Base-by-base conservation (phyloP, 2,888 invertebrate genomes). In the Tillus elongatus region DNA sequence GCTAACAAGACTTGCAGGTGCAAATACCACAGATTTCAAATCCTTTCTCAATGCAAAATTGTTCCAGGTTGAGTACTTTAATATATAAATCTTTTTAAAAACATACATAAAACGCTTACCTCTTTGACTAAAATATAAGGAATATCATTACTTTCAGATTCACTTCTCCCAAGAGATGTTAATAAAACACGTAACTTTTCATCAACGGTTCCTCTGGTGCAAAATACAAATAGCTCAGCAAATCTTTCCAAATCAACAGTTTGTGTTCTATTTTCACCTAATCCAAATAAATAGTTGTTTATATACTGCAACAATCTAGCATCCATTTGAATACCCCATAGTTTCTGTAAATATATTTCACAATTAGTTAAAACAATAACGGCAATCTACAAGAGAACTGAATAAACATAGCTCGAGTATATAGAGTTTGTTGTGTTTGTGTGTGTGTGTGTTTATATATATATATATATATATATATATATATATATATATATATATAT, bases 281-380 rank as follows among this genome's bases (percentile, higher is more conserved):
- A 70, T 30, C 75, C 75, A 61, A 79, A 81, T 37, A 82, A 64
- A 58, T 75, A 82, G 59, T 80, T 80, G 14, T 74, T 73, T 16
- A 80, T 71, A 55, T 77, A 79, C 59, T 79, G 77, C 24, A 77
- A 73, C 34, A 81, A 60, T 3, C 79, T 68, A 1, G 75, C 72
- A 56, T 81, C 81, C 62, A 81, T 77, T 54, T 76, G 75, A 1
- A 73, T 71, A 27, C 78, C 77, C 81, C 81, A 82, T 57, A 74
- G 67, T 70, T 78, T 79, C 80, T 81, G 40, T 13, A 57, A 57
- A 39, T 34, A 35, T 40, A 39, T 9, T n/a, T n/a, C 24, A 19
- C 24, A 6, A 19, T 6, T 19, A 19, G 24, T 19, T 19, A 19
- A 19, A 19, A 8, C n/a, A n/a, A 19, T 8, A 8, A 19, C 24